Conservation (phyloP, 2,888 invertebrate species). For the Brachynemurus nebulosus region DNA sequence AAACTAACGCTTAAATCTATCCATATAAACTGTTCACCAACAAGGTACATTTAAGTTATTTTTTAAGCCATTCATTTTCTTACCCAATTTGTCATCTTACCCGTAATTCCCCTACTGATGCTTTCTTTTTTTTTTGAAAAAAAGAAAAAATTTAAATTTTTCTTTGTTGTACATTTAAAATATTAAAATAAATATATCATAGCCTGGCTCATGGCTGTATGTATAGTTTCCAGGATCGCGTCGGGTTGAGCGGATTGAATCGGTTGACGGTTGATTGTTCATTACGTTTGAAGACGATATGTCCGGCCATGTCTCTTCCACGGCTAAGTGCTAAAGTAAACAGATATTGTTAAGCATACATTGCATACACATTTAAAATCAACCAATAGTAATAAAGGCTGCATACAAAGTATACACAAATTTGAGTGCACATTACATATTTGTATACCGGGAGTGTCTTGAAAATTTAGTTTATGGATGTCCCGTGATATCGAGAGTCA, state of each 20-base stretch:
- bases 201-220: neutral
- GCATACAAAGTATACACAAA: too few species aligned
- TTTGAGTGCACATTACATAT: too few species aligned
- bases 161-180: neutral
- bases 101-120: neutral
- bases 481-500: too few species aligned
- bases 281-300: neutral
- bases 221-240: neutral
- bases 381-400: too few species aligned
- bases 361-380: too few species aligned
- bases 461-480: too few species aligned
- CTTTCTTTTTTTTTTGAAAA: neutral
- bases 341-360: neutral
- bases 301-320: neutral
- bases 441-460: too few species aligned
- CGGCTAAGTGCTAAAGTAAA: neutral
- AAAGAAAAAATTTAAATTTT: neutral
- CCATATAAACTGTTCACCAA: too few species aligned
- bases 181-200: neutral
- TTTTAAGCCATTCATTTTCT: too few species aligned
- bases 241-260: neutral
- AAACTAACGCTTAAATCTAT: too few species aligned
- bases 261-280: neutral
- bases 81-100: too few species aligned
- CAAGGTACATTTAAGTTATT: too few species aligned